phyloP scores from a whole-genome alignment of 2,113 vertebrate genomes.

The Siniperca chuatsi region DNA sequence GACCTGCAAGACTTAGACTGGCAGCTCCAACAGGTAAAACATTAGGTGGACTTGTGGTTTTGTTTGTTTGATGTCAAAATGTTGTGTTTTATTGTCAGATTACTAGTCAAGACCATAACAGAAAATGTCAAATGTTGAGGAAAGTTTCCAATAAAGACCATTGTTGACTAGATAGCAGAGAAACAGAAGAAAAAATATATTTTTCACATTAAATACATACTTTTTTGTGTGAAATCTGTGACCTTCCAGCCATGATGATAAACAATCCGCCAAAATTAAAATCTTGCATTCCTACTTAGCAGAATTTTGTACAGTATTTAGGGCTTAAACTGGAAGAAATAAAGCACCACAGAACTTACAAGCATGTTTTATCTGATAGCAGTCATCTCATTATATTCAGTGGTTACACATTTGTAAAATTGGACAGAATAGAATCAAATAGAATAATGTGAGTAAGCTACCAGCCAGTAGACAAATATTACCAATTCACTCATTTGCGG shows the following conservation, averaged over 20 bases:
- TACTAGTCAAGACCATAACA: neutral
- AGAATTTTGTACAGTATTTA: neutral
- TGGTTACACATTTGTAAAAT: neutral
- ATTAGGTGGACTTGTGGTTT: neutral
- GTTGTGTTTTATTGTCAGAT: neutral
- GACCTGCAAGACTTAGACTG: neutral
- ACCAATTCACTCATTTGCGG: neutral
- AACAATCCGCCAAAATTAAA: neutral
- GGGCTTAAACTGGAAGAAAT: neutral
- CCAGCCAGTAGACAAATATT: neutral
- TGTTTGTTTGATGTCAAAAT: neutral
- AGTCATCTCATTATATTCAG: neutral
- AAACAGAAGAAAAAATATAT: neutral
- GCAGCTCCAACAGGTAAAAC: slow-evolving; percentile 7
- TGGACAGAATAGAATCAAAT: neutral
- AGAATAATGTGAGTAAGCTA: neutral
- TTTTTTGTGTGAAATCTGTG: neutral
- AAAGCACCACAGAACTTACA: neutral
- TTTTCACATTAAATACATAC: neutral
- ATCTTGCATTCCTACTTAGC: neutral
- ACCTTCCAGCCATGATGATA: neutral
- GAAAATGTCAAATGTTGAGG: neutral
- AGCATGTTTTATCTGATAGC: neutral
- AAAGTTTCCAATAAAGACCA: neutral
- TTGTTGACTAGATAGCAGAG: neutral